phyloP scores from a whole-genome alignment of 1,140 invertebrate species.

The Drosophila willistoni region DNA sequence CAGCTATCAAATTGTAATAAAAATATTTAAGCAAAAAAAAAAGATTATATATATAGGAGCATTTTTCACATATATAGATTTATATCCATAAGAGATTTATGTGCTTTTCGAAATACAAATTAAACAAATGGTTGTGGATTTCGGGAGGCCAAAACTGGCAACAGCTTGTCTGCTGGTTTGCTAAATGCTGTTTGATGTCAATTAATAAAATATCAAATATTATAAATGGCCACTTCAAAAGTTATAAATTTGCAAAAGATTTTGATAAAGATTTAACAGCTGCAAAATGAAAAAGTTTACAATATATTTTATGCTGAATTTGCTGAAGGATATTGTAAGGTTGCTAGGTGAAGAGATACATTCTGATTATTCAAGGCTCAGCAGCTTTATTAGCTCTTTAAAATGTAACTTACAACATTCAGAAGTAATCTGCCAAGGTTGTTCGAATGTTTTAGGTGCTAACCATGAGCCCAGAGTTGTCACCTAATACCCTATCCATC shows the following conservation, averaged over 20 bases:
- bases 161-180: slow-evolving; percentile 45
- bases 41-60: not conserved
- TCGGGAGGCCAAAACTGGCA: slow-evolving; percentile 35
- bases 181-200: slow-evolving; percentile 28
- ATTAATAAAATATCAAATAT: slow-evolving; percentile 57
- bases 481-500: no score
- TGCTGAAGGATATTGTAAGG: no score
- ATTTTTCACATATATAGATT: not conserved
- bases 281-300: not conserved
- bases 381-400: no score
- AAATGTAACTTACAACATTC: no score
- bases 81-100: slow-evolving; percentile 17
- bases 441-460: no score
- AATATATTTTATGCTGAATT: not conserved
- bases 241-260: slow-evolving; percentile 7
- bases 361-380: no score
- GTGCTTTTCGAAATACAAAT: slow-evolving; percentile 39
- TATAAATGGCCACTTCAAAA: slow-evolving; percentile 33
- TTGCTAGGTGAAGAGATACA: no score
- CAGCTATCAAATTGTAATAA: slow-evolving; percentile 54
- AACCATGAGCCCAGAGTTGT: no score
- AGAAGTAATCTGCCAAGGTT: no score
- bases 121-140: slow-evolving; percentile 44
- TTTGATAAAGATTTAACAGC: no score
- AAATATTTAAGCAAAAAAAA: slow-evolving; percentile 26